Base-by-base conservation (phyloP, 2,113 vertebrate species). In the Grallaria varia region DNA sequence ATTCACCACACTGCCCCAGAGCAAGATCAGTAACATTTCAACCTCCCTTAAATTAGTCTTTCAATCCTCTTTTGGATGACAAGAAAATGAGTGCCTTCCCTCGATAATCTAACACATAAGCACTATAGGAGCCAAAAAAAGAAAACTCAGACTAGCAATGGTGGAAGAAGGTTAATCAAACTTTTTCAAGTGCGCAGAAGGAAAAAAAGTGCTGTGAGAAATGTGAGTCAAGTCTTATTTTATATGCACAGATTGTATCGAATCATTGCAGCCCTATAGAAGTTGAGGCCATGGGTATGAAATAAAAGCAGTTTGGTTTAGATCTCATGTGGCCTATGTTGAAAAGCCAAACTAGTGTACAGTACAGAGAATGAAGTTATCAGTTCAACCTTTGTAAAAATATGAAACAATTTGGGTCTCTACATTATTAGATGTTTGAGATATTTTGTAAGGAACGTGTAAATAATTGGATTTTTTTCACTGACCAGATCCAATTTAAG, bases 141-240 rank as follows among this genome's bases (percentile, higher is more conserved):
- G 35, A 87, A 84, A 76, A 80, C n/a, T 58, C 74, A 49, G 55
- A 45, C 14, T 58, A 88, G 58, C 13, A 59, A 85, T 83, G n/a
- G 59, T 67, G 39, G 55, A 74, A 82, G 31, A 68, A 87, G 37
- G 71, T 94, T 88, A 95, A 85, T 73, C 37, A 89, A 94, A 87
- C 35, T 40, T 95, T 81, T 80, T 55, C 42, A 90, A 77, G 25
- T 2, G 5, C 27, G 20, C 3, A 74, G 60, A 59, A 56, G 4
- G 18, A 42, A 55, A 76, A 64, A 50, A 42, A 59, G 31, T 16
- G 42, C 18, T 73, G 24, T 31, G 17, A 86, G 80, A 92, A 90
- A 83, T 45, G 18, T 37, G 31, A 56, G 14, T 67, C 12, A 28
- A 42, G 19, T 69, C 37, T 89, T 64, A 66, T 69, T 91, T 89